Conservation (phyloP, 92 coral and sea anemone genomes). For the Umimayanthus kanabou region DNA sequence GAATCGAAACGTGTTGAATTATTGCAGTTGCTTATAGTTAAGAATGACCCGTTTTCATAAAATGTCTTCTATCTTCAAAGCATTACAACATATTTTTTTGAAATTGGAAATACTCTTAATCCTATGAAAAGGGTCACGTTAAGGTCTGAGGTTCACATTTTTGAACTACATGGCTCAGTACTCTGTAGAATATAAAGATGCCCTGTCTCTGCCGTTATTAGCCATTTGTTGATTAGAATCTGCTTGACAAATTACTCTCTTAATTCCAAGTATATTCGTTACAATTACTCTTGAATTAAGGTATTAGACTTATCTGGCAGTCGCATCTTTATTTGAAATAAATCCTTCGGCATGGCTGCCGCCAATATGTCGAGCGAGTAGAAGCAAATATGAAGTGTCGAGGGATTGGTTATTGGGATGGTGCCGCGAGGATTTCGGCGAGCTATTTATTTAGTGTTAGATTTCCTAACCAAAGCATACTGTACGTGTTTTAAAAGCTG, state of each 20-base stretch:
- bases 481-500: neutral
- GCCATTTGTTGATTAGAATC: slow-evolving; percentile 28
- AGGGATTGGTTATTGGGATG: slow-evolving; percentile 16
- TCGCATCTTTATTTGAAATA: slow-evolving; percentile 71
- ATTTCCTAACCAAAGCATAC: neutral
- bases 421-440: slow-evolving; percentile 16
- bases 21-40: too few relatives aligned
- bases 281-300: slow-evolving; percentile 48
- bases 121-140: too few relatives aligned
- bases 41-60: too few relatives aligned
- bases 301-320: slow-evolving; percentile 58
- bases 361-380: slow-evolving; percentile 30
- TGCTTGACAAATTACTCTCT: slow-evolving; percentile 33
- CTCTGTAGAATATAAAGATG: neutral
- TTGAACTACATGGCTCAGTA: too few relatives aligned
- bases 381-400: slow-evolving; percentile 23
- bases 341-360: slow-evolving; percentile 43
- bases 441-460: slow-evolving; percentile 14
- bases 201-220: neutral
- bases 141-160: too few relatives aligned
- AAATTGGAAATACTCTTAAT: too few relatives aligned
- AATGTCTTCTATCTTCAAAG: too few relatives aligned
- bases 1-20: too few relatives aligned
- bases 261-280: slow-evolving; percentile 24
- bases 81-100: too few relatives aligned